Evolutionary conservation across 2,888 invertebrate genomes (phyloP).

Genomic region (Polyommatus icarus): DNA sequence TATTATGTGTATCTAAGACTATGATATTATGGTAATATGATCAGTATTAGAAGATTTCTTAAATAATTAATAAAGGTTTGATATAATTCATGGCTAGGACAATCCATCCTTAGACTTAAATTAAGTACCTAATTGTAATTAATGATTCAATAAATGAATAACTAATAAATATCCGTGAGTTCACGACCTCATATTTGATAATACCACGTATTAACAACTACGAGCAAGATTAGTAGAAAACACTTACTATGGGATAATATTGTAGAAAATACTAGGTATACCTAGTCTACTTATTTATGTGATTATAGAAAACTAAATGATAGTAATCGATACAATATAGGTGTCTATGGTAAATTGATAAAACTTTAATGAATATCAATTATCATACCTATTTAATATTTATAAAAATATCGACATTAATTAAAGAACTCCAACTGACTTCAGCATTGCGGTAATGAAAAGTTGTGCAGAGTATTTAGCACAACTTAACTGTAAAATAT

Average conservation of each 20-base stretch:
- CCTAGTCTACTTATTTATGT: not conserved
- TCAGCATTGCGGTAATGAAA: conserved; percentile 5
- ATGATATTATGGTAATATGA: too few species aligned
- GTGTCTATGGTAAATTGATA: not conserved
- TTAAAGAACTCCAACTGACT: not conserved
- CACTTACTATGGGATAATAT: not conserved
- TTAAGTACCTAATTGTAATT: not conserved
- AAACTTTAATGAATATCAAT: not conserved
- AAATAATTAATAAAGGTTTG: too few species aligned
- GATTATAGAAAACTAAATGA: too few species aligned
- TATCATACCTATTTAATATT: too few species aligned
- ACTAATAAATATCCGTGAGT: not conserved
- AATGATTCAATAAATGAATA: too few species aligned
- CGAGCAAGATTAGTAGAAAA: not conserved
- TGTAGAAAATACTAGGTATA: not conserved
- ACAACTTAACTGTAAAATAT: conserved; percentile 19
- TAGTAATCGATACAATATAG: not conserved
- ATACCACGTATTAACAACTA: not conserved
- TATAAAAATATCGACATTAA: too few species aligned
- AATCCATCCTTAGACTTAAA: not conserved
- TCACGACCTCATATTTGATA: not conserved
- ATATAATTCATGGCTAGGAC: not conserved
- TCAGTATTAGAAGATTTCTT: too few species aligned
- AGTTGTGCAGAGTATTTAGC: conserved; percentile 9
- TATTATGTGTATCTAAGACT: too few species aligned